Evolutionary conservation across 2,113 vertebrate genomes (phyloP), one percentile per base, ranked within the genome.

Genomic region (Romanogobio albipinnatus): DNA sequence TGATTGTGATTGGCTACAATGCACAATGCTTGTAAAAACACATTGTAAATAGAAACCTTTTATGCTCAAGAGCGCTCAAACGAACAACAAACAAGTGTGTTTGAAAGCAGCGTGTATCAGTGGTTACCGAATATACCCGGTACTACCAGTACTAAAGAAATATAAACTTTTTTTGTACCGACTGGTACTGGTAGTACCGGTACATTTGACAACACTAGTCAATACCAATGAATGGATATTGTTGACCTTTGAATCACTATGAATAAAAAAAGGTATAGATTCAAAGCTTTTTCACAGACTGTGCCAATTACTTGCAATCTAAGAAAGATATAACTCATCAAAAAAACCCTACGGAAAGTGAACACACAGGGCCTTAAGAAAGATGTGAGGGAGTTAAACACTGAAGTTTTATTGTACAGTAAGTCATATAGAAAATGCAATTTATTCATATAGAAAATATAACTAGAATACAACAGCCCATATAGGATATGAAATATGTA

Each of bases 371-470:
- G 84, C 86, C 83, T 85, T 86, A 76, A 59, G 71, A 87, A 87
- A 49, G 80, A 79, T 85, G 74, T 84, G 66, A 81, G 59, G 56
- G 76, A 85, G 82, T 73, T 84, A 64, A 82, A 84, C 62, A 86
- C 24, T 88, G 80, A 86, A 74, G 81, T 89, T 91, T 91, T 91
- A 91, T 91, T 91, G 87, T 87, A 56, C 82, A 86, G 84, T 84
- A 86, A 87, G 87, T 87, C 75, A 86, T 87, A 89, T 83, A 88
- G 19, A 77, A 81, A 86, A 79, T 77, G 76, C 66, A 81, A 66
- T 15, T 39, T 66, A 24, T 58, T 59, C 51, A 78, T 29, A 10
- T 19, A 59, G 15, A 58, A 77, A 59, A 77, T 53, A n/a, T 78
- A 59, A 36, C 53, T 33, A 45, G 9, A 45, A 36, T 82, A 82